Percentiles rank a stretch among this genome's conserved stretches.
Evolutionary conservation across 2,888 invertebrate genomes (phyloP).

Genomic region (Netelia inedita): DNA sequence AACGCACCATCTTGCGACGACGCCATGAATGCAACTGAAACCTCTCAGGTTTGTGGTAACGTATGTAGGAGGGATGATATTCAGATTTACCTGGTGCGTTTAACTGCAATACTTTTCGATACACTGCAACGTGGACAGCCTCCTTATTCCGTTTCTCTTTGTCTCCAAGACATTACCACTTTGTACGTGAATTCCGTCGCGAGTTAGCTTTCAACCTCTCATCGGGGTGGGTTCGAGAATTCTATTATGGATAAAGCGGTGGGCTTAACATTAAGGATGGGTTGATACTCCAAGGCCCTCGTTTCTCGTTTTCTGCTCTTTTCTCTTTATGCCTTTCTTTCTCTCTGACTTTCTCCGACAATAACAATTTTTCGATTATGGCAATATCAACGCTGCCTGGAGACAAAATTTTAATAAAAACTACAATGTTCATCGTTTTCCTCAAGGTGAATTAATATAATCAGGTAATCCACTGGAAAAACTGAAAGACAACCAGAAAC

Average conservation of each 20-base stretch:
- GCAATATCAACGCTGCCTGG: slow-evolving; percentile 34
- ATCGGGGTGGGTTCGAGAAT: not conserved
- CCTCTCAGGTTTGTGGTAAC: too few relatives aligned
- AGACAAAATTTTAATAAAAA: slow-evolving; percentile 56
- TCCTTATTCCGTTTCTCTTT: too few relatives aligned
- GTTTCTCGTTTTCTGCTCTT: slow-evolving; percentile 29
- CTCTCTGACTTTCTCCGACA: slow-evolving; percentile 57
- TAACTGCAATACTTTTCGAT: not conserved
- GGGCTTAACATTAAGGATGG: too few relatives aligned
- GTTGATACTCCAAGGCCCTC: too few relatives aligned
- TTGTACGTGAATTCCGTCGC: too few relatives aligned
- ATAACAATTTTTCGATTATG: slow-evolving; percentile 66
- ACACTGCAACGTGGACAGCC: not conserved
- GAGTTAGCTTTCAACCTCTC: too few relatives aligned
- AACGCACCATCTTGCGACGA: too few relatives aligned
- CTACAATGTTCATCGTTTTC: slow-evolving; percentile 56
- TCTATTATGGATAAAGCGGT: slow-evolving; percentile 37
- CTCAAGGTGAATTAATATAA: not conserved
- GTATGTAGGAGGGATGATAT: too few relatives aligned
- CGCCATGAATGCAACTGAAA: too few relatives aligned
- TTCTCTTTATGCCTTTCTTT: slow-evolving; percentile 21
- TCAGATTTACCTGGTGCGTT: too few relatives aligned
- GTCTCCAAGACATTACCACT: too few relatives aligned
- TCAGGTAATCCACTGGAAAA: not conserved
- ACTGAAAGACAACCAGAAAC: not conserved